Conservation (phyloP, 2,797 vertebrate genomes). For the Mastacembelus armatus region DNA sequence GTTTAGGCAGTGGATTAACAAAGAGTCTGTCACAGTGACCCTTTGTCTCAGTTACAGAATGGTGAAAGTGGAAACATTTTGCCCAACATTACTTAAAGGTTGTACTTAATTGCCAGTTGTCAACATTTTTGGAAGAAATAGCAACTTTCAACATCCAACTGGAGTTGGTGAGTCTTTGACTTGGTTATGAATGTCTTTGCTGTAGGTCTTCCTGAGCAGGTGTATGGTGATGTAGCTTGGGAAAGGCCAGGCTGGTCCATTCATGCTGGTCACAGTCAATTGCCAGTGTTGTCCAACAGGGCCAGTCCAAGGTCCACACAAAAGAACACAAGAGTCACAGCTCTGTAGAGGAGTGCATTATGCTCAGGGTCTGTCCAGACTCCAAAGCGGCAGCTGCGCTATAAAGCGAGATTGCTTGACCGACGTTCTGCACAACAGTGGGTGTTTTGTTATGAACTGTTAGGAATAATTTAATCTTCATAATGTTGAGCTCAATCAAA, state of each 20-base stretch:
- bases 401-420: constrained; percentile 21
- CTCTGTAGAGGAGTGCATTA: constrained; percentile 69
- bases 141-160: constrained; percentile 9
- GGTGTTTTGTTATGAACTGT: constrained; percentile 32
- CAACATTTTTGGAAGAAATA: constrained; percentile 5
- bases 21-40: neutral
- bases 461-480: constrained; percentile 32
- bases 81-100: constrained; percentile 4
- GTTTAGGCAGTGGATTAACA: constrained; percentile 15
- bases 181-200: constrained; percentile 26
- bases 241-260: constrained; percentile 48
- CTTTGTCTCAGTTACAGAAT: neutral
- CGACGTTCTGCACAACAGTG: constrained; percentile 37
- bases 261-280: constrained; percentile 51
- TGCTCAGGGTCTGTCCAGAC: constrained; percentile 63
- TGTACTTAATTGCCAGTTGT: neutral
- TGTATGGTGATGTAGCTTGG: constrained; percentile 58
- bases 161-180: constrained; percentile 23
- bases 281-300: constrained; percentile 51
- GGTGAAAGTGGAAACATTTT: constrained; percentile 10
- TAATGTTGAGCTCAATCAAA: constrained; percentile 25
- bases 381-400: constrained; percentile 74
- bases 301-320: constrained; percentile 56
- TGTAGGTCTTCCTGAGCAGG: constrained; percentile 59
- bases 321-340: constrained; percentile 51